phyloP scores from a whole-genome alignment of 1,140 invertebrate species.

The Cydia amplana region DNA sequence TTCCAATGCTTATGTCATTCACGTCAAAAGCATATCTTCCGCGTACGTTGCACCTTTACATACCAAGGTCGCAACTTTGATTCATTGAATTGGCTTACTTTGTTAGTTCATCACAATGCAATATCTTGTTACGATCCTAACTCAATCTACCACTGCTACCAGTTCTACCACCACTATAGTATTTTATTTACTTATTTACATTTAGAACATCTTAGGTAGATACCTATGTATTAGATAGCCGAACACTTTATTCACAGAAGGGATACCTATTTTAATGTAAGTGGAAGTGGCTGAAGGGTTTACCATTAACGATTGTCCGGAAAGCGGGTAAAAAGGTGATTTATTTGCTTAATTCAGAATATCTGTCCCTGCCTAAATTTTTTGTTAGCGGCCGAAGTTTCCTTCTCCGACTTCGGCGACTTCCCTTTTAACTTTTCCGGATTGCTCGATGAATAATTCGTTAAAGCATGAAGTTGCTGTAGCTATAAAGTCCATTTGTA shows the following conservation, averaged over 20 bases:
- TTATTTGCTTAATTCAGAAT: slow-evolving; percentile 14
- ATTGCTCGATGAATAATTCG: not conserved
- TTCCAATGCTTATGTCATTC: not conserved
- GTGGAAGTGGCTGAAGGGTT: not conserved
- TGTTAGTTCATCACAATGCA: not conserved
- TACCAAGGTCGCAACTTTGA: not conserved
- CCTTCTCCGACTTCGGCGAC: too few relatives aligned
- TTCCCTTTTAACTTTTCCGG: not conserved
- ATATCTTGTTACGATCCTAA: not conserved
- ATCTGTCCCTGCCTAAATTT: slow-evolving; percentile 1
- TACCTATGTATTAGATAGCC: too few relatives aligned
- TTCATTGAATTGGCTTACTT: not conserved
- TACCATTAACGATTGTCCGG: not conserved
- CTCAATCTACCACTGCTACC: too few relatives aligned
- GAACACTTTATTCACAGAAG: not conserved
- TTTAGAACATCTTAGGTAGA: not conserved
- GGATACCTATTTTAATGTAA: slow-evolving; percentile 1
- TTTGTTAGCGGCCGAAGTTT: not conserved
- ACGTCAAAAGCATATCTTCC: not conserved
- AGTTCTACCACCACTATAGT: too few relatives aligned
- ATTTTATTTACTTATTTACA: too few relatives aligned
- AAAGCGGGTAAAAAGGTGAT: not conserved
- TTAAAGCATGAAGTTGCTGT: not conserved
- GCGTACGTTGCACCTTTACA: not conserved
- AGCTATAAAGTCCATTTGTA: too few relatives aligned